Evolutionary conservation across 2,888 invertebrate genomes (phyloP).

Genomic region (Drosophila seclusa): DNA sequence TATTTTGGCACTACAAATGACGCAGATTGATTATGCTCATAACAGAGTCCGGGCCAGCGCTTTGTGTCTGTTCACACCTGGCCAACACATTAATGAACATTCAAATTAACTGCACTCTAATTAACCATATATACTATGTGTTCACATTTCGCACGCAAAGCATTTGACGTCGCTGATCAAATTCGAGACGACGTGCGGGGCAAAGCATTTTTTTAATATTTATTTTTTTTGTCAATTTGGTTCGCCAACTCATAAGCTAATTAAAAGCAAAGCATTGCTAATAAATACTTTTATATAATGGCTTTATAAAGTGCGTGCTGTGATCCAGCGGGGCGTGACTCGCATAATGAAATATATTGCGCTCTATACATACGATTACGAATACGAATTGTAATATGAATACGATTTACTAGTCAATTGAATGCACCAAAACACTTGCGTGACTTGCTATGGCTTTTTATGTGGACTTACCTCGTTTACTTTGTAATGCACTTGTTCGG

Average conservation of each 20-base stretch:
- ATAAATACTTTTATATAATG: constrained; percentile 73
- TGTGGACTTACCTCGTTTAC: not conserved
- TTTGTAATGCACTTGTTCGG: constrained; percentile 7
- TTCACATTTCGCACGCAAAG: constrained; percentile 46
- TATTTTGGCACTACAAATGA: constrained; percentile 66
- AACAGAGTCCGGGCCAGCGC: constrained; percentile 17
- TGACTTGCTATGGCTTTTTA: constrained; percentile 52
- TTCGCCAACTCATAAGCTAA: constrained; percentile 56
- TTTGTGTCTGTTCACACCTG: constrained; percentile 72
- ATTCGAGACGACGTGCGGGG: not conserved
- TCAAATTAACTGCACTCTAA: constrained; percentile 74
- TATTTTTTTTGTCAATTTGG: constrained; percentile 51
- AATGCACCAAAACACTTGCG: constrained; percentile 64
- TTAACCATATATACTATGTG: constrained; percentile 59
- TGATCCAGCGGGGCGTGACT: constrained; percentile 62
- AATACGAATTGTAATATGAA: constrained; percentile 28
- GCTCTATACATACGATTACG: constrained; percentile 50
- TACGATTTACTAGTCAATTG: constrained; percentile 69
- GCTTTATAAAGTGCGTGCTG: constrained; percentile 73
- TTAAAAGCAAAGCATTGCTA: constrained; percentile 69
- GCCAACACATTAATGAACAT: constrained; percentile 70
- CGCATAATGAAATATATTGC: constrained; percentile 62
- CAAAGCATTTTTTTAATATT: constrained; percentile 2
- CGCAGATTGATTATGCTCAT: constrained; percentile 68
- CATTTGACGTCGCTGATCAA: constrained; percentile 13